phyloP scores from a whole-genome alignment of 1,140 invertebrate species.

The Cataglyphis hispanica region DNA sequence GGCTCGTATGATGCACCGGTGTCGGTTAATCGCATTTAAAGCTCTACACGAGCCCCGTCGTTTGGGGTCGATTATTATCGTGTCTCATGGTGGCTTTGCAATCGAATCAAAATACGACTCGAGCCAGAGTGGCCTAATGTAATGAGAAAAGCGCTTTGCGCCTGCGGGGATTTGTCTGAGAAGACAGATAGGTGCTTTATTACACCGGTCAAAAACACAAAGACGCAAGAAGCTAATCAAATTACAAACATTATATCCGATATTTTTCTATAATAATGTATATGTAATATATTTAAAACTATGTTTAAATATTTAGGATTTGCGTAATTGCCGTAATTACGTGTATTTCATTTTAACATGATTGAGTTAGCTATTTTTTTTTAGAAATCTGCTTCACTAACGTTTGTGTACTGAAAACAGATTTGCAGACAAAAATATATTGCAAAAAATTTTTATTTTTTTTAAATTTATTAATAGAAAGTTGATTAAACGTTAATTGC shows the following conservation, averaged over 20 bases:
- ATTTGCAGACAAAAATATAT: neutral
- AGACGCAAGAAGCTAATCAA: conserved; percentile 34
- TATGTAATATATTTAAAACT: neutral
- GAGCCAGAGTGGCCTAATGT: conserved; percentile 71
- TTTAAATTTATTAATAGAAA: too few relatives aligned
- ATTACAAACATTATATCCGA: conserved; percentile 14
- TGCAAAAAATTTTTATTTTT: too few relatives aligned
- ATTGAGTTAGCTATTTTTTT: neutral
- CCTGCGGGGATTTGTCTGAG: conserved; percentile 39
- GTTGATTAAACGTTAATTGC: neutral
- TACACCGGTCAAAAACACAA: conserved; percentile 54
- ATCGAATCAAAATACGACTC: conserved; percentile 78
- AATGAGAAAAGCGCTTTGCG: conserved; percentile 72
- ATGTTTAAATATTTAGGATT: conserved; percentile 9
- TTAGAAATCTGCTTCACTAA: neutral
- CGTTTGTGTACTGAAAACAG: neutral
- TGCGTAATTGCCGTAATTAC: neutral
- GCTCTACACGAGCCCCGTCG: conserved; percentile 70
- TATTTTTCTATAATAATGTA: neutral
- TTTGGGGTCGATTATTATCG: conserved; percentile 74
- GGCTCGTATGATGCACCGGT: conserved; percentile 66
- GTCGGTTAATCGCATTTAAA: conserved; percentile 84
- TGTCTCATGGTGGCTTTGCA: conserved; percentile 74
- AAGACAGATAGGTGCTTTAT: conserved; percentile 61
- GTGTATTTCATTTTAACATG: neutral